A percentile compares a stretch with the other conserved stretches of the same genome.
These are phyloP conservation scores for Oscheius sp. DNA, from an alignment of 2,888 invertebrate species.

Conservation along the genomic window DNA sequence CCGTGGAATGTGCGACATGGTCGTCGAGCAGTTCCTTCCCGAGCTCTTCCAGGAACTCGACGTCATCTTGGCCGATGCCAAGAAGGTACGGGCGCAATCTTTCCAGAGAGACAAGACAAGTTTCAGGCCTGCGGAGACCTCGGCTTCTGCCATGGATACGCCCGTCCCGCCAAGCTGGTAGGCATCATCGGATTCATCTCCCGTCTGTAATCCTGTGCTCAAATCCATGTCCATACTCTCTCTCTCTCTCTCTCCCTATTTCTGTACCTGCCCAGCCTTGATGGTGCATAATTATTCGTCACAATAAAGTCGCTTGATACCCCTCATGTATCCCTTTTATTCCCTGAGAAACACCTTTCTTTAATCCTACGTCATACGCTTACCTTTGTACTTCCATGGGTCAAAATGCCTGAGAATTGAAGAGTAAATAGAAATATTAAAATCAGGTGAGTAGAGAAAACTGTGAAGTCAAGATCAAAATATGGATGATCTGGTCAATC, in stretches of 20 bases:
- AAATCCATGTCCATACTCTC: slow-evolving; percentile 15
- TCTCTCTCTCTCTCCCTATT: slow-evolving; percentile 15
- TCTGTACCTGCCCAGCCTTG: not conserved
- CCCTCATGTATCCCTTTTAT: not conserved
- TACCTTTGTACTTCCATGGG: too few species aligned
- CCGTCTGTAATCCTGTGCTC: slow-evolving; percentile 21
- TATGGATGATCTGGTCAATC: too few species aligned
- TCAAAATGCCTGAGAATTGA: too few species aligned
- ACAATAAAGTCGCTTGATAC: slow-evolving; percentile 16
- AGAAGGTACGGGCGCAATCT: slow-evolving; percentile 43
- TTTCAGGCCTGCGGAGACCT: slow-evolving; percentile 45
- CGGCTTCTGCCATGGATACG: slow-evolving; percentile 41
- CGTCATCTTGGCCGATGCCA: slow-evolving; percentile 61
- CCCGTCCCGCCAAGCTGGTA: slow-evolving; percentile 20
- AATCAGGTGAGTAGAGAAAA: too few species aligned
- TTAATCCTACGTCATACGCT: too few species aligned
- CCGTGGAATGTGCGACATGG: slow-evolving; percentile 66
- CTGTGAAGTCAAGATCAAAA: too few species aligned
- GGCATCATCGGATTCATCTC: slow-evolving; percentile 37
- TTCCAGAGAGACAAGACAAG: not conserved
- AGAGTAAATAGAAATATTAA: too few species aligned
- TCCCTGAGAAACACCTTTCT: not conserved
- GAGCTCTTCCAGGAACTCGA: slow-evolving; percentile 69
- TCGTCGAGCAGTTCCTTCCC: slow-evolving; percentile 70
- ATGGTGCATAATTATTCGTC: slow-evolving; percentile 28